These are phyloP conservation scores for Corythaeola cristata DNA, from an alignment of 2,113 vertebrate species.

Conservation along the genomic window DNA sequence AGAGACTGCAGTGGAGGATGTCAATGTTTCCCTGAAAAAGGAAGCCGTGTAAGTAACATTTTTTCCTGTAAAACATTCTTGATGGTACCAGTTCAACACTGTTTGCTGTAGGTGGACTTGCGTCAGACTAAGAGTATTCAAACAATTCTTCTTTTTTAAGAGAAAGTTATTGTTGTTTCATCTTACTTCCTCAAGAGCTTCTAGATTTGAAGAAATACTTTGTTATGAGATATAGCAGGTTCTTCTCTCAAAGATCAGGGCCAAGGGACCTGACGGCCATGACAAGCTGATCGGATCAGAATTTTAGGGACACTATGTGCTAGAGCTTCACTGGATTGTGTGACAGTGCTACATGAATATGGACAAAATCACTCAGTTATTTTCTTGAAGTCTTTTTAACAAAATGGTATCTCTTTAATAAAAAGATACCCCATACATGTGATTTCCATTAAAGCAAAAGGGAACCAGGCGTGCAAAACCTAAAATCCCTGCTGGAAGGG, in stretches of 20 bases:
- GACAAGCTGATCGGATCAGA: neutral
- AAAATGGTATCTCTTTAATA: neutral
- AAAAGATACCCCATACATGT: neutral
- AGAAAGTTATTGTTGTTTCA: neutral
- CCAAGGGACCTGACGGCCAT: neutral
- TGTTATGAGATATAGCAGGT: neutral
- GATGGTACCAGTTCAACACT: neutral
- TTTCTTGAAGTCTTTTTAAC: neutral
- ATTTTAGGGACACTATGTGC: neutral
- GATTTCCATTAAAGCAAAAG: neutral
- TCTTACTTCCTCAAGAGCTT: neutral
- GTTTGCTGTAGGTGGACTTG: neutral
- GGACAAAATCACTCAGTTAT: neutral
- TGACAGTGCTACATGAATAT: neutral
- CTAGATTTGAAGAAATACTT: neutral
- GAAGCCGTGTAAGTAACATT: constrained; percentile 86
- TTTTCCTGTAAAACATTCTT: neutral
- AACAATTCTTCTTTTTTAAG: neutral
- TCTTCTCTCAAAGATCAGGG: neutral
- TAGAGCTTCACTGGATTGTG: neutral
- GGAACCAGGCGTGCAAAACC: neutral
- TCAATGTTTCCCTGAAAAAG: constrained; percentile 95
- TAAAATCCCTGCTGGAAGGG: neutral
- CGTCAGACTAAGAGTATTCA: neutral
- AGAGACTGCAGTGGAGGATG: constrained; percentile 96